Conservation (phyloP, 2,888 invertebrate genomes). For the Tenthredo amoena region DNA sequence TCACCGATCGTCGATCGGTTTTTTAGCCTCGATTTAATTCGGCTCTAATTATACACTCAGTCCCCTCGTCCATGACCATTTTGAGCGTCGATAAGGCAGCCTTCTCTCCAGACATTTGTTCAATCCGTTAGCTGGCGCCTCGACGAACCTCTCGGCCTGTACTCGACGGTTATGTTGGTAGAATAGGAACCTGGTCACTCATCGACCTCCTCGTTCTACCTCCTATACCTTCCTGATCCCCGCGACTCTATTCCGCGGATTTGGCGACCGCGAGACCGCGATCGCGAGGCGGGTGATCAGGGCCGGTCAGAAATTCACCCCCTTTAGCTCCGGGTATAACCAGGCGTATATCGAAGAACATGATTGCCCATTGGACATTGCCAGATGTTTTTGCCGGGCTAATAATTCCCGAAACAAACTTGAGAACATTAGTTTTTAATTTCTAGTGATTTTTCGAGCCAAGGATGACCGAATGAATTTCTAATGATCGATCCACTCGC, state of each 20-base stretch:
- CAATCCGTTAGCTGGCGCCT: conserved; percentile 39
- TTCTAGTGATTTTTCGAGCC: background rate
- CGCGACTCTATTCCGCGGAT: conserved; percentile 43
- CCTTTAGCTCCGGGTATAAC: conserved; percentile 2
- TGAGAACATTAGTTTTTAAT: background rate
- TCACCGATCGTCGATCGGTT: background rate
- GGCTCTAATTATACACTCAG: background rate
- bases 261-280: conserved; percentile 52
- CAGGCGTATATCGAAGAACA: background rate
- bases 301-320: conserved; percentile 34
- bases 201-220: conserved; percentile 38
- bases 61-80: background rate
- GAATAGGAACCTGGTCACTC: background rate
- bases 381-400: background rate
- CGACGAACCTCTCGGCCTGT: background rate
- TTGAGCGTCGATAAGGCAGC: conserved; percentile 30
- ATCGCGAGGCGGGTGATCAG: conserved; percentile 38
- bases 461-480: background rate
- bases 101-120: background rate
- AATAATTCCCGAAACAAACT: background rate
- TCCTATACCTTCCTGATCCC: conserved; percentile 38
- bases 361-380: background rate
- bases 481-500: background rate
- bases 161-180: conserved; percentile 18
- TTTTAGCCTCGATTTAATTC: background rate